Conservation (phyloP, 2,797 vertebrate species). For the Tympanoctomys barrerae region DNA sequence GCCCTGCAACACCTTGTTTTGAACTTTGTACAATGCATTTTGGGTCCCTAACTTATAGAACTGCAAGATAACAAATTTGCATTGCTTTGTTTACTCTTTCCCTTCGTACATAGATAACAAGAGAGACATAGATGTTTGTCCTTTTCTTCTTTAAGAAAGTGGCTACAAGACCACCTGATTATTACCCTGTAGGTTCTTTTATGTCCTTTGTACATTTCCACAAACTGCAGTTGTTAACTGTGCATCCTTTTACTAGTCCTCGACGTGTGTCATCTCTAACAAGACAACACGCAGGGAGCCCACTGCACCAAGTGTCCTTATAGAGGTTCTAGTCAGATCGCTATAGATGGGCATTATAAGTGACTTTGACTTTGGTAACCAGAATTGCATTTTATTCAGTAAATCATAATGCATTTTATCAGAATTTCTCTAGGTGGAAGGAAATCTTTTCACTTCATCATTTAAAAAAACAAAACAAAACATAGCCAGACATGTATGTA, state of each 20-base stretch:
- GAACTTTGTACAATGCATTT: neutral
- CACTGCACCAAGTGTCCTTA: neutral
- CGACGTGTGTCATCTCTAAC: neutral
- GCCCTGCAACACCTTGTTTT: neutral
- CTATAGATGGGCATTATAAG: neutral
- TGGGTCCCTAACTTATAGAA: neutral
- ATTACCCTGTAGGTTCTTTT: neutral
- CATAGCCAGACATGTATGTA: neutral
- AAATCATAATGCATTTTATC: neutral
- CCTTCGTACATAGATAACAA: neutral
- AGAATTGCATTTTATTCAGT: constrained; percentile 32
- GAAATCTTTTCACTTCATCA: neutral
- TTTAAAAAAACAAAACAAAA: neutral
- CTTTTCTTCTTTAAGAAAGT: neutral
- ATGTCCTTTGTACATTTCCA: constrained; percentile 8
- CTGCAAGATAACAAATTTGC: neutral
- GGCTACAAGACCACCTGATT: neutral
- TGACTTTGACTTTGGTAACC: constrained; percentile 6
- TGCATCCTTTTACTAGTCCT: neutral
- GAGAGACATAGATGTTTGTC: neutral
- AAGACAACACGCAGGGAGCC: neutral
- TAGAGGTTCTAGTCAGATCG: neutral
- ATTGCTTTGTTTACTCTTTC: neutral
- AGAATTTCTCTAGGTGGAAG: neutral
- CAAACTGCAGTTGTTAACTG: neutral